These are phyloP conservation scores for Ciona savignyi DNA, from an alignment of 23 tunicate species.

Conservation along the genomic window DNA sequence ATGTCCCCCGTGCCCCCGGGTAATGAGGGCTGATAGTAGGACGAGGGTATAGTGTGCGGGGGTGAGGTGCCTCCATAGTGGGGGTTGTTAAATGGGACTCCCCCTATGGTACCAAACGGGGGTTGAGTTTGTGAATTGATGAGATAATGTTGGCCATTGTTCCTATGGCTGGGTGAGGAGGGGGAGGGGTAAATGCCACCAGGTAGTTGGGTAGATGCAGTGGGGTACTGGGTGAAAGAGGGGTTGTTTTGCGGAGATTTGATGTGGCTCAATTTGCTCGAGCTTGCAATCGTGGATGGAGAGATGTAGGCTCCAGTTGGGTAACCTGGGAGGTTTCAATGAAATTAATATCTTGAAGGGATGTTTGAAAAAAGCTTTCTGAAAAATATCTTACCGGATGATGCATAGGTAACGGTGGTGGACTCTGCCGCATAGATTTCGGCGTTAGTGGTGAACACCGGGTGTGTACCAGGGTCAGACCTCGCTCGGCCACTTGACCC, in stretches of 20 bases:
- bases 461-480: constrained; percentile 70
- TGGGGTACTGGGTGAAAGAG: constrained; percentile 8
- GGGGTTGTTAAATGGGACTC: neutral
- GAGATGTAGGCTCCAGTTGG: constrained; percentile 8
- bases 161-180: constrained; percentile 19
- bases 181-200: constrained; percentile 21
- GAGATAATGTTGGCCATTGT: neutral
- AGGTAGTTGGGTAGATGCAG: constrained; percentile 17
- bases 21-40: constrained; percentile 8
- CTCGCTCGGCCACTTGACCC: constrained; percentile 73
- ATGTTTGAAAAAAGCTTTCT: no score
- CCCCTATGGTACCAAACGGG: constrained; percentile 15
- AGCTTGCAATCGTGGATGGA: constrained; percentile 5
- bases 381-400: constrained; percentile 29
- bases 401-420: constrained; percentile 55
- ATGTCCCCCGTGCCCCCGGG: constrained; percentile 32
- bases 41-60: constrained; percentile 5
- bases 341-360: no score
- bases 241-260: constrained; percentile 9
- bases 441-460: constrained; percentile 18
- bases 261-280: neutral
- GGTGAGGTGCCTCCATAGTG: constrained; percentile 25
- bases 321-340: neutral
- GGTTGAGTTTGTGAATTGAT: constrained; percentile 9
- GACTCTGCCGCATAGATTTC: constrained; percentile 48